Evolutionary conservation across 2,113 vertebrate species (phyloP).

Genomic region (Sphyrna mokarran): DNA sequence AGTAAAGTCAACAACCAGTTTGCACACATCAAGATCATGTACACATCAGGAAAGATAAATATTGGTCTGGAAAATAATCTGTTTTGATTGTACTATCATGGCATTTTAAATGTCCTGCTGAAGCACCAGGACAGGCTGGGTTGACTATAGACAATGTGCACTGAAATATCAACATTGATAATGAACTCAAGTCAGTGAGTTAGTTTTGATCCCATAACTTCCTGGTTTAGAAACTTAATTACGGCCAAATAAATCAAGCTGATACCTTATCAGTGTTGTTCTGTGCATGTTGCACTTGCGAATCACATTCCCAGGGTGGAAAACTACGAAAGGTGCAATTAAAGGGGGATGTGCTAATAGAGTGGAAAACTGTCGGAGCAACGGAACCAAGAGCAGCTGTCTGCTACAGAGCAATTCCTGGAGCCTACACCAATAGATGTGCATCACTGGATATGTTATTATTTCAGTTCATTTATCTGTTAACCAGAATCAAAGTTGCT

Average conservation of each 20-base stretch:
- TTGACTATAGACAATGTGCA: background rate
- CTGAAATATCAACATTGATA: background rate
- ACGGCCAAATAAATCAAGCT: background rate
- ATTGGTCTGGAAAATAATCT: background rate
- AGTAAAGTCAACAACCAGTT: background rate
- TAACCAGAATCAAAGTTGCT: too few relatives aligned
- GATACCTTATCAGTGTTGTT: background rate
- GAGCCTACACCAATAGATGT: too few relatives aligned
- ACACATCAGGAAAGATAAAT: background rate
- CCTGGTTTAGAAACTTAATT: background rate
- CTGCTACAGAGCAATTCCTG: too few relatives aligned
- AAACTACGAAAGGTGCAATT: background rate
- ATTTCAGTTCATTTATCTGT: too few relatives aligned
- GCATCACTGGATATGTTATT: too few relatives aligned
- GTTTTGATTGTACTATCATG: background rate
- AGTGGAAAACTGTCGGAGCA: too few relatives aligned
- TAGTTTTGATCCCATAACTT: background rate
- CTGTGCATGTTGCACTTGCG: background rate
- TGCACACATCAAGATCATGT: background rate
- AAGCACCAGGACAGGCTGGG: background rate
- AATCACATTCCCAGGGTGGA: background rate
- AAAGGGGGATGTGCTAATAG: background rate
- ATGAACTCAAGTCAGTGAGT: background rate
- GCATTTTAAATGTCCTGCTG: background rate
- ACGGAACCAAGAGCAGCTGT: too few relatives aligned